A percentile compares a stretch with the other conserved stretches of the same genome.
These are phyloP conservation scores for Oxyruncus cristatus DNA, from an alignment of 2,113 vertebrate genomes.

Conservation along the genomic window DNA sequence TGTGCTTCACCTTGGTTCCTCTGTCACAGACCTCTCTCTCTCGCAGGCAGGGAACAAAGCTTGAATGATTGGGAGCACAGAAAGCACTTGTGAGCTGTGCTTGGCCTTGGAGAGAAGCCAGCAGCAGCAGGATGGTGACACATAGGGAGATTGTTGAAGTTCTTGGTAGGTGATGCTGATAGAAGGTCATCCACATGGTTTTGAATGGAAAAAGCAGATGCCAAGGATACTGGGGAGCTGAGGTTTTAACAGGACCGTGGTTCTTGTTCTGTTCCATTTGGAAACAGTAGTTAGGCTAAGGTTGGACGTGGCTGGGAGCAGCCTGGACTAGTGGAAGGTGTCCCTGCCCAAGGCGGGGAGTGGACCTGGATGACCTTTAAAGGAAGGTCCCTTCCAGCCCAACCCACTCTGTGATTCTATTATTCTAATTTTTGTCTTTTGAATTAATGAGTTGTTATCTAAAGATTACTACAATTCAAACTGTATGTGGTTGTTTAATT, in stretches of 20 bases:
- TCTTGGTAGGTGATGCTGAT: background rate
- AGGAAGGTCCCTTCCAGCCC: too few species aligned
- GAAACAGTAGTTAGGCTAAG: background rate
- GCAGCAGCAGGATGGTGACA: background rate
- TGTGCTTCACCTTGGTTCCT: background rate
- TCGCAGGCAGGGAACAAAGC: background rate
- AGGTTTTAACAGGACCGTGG: background rate
- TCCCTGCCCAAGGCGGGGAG: background rate
- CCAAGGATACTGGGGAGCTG: background rate
- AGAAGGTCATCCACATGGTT: background rate
- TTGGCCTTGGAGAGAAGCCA: background rate
- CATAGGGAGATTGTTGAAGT: background rate
- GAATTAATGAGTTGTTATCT: background rate
- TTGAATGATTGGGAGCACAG: background rate
- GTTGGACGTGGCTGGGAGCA: accelerated
- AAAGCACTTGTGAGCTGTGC: background rate
- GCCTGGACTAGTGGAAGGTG: background rate
- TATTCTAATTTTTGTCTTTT: background rate
- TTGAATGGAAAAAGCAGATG: background rate
- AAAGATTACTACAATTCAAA: background rate
- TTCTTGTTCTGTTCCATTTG: background rate
- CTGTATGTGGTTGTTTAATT: background rate
- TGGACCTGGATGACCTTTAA: background rate
- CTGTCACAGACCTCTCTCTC: background rate
- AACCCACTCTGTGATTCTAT: background rate